Percentiles rank a stretch among this genome's conserved stretches.
Evolutionary conservation across 2,113 vertebrate genomes (phyloP).

Genomic region (Cyanocitta stelleri): DNA sequence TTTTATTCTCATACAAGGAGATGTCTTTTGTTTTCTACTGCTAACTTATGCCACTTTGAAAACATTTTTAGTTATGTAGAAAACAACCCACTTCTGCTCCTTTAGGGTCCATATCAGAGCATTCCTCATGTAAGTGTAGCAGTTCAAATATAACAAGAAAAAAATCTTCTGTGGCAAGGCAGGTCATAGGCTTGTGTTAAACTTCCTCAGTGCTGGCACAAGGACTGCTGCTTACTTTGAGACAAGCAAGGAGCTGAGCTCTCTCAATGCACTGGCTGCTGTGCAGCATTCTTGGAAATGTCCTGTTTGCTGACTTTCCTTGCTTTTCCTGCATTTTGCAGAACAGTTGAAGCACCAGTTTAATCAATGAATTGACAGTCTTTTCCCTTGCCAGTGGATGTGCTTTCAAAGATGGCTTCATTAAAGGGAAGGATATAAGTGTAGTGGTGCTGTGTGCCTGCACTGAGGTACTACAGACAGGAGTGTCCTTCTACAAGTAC

Average conservation of each 20-base stretch:
- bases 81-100: not conserved
- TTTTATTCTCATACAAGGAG: not conserved
- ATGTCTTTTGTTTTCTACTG: not conserved
- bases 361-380: not conserved
- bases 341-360: not conserved
- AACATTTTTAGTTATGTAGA: not conserved
- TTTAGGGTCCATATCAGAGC: not conserved
- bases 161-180: not conserved
- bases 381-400: not conserved
- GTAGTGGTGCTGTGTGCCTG: not conserved
- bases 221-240: not conserved
- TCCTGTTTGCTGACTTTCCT: not conserved
- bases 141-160: not conserved
- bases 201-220: not conserved
- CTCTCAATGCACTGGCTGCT: not conserved
- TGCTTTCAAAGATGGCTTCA: not conserved
- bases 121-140: not conserved
- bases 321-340: not conserved
- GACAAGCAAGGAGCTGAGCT: not conserved
- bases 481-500: not conserved
- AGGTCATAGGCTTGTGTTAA: not conserved
- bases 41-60: not conserved
- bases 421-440: not conserved
- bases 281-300: not conserved
- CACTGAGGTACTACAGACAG: not conserved